Evolutionary conservation across 2,113 vertebrate genomes (phyloP), one percentile per base, ranked within the genome.

Genomic region (Periophthalmodon schlosseri): DNA sequence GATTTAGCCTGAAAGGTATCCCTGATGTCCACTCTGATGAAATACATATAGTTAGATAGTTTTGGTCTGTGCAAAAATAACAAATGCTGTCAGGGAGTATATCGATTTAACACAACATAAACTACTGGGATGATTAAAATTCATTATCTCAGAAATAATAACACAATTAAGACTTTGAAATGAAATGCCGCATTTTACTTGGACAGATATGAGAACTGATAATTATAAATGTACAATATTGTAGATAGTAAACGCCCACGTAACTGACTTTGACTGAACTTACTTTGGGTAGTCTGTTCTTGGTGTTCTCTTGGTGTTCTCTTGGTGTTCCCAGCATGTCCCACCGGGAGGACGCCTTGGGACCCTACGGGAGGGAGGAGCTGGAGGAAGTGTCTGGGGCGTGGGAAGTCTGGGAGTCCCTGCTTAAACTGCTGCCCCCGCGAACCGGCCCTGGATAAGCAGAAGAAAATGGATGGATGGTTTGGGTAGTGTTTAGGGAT

Each of bases 1-100:
- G 60, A 68, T 80, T 71, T 81, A 33, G 18, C 70, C 68, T 70
- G 74, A 78, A 75, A 78, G 65, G 76, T 73, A 56, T 79, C 75
- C 72, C 69, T 57, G 36, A 83, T 49, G 79, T 57, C 69, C 66
- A 75, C 68, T 20, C 49, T 69, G 33, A 20, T 49, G 4, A 76
- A 77, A 79, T 33, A 81, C 71, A 73, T 16, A 21, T 46, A 46
- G 28, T 72, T 23, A 70, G 60, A 18, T 66, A 0, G 24, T n/a
- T 63, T 73, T 11, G 23, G 8, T 54, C 21, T 74, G 47, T 33
- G 67, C 75, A 71, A 65, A 63, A 39, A 65, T 39, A 65, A 39
- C 16, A 36, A 65, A 65, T 60, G 21, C 23, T 28, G 57, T 28
- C 12, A 28, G 57, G 23, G 23, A 28, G 13, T 24, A 24, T 24